Percentiles rank a stretch among this genome's conserved stretches.
These are phyloP conservation scores for Antidorcas marsupialis DNA, from an alignment of 2,113 vertebrate genomes.

Conservation along the genomic window DNA sequence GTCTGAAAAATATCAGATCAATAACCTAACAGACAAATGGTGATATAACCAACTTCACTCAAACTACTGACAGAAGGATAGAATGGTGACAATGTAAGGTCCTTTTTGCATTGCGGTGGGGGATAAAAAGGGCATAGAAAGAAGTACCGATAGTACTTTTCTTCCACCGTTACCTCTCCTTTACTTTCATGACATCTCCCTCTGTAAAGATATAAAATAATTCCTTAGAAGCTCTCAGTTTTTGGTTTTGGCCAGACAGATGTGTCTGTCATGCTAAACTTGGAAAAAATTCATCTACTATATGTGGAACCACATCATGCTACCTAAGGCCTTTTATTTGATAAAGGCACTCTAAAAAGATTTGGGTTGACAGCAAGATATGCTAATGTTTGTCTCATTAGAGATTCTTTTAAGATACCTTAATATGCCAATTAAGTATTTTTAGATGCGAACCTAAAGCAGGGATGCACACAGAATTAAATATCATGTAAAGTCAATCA, in stretches of 20 bases:
- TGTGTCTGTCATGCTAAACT: conserved; percentile 3
- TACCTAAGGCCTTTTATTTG: not conserved
- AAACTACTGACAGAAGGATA: conserved; percentile 62
- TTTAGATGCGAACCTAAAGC: conserved; percentile 24
- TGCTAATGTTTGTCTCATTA: conserved; percentile 27
- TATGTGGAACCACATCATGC: not conserved
- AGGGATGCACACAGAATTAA: conserved; percentile 1
- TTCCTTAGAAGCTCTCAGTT: not conserved
- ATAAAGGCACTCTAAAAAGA: conserved; percentile 10
- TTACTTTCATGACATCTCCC: conserved; percentile 44
- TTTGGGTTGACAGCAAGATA: not conserved
- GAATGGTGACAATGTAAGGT: conserved; percentile 40
- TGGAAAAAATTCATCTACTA: conserved; percentile 25
- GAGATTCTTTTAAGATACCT: conserved; percentile 12
- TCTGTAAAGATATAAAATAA: conserved; percentile 29
- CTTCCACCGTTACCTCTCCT: conserved; percentile 24
- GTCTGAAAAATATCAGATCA: conserved; percentile 74
- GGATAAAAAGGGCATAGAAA: conserved; percentile 59
- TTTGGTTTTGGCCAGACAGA: conserved; percentile 7
- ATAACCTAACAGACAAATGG: conserved; percentile 71
- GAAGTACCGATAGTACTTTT: conserved; percentile 40
- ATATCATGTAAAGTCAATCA: not conserved
- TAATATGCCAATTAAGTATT: conserved; percentile 13
- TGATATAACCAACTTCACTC: conserved; percentile 63
- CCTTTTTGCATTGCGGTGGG: conserved; percentile 27